Base-by-base conservation (phyloP, 1,140 invertebrate genomes). In the Yoshiicerus persimilis region DNA sequence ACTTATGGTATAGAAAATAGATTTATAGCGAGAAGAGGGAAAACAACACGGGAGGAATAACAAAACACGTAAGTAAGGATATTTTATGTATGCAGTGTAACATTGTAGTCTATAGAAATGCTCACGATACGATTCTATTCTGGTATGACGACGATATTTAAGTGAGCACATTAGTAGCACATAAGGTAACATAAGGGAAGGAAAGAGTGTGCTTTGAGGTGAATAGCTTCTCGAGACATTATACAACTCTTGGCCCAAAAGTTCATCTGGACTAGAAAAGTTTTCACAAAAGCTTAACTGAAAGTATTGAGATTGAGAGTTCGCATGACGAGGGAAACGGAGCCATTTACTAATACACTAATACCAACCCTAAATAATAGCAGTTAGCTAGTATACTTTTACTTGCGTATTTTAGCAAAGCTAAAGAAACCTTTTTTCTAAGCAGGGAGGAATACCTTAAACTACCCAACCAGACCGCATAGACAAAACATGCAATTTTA, bases 271-370 rank as follows among this genome's bases (percentile, higher is more conserved):
- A 10, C 36, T 36, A 36, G 16, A 80, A 80, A 80, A 32, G 30
- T 80, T 80, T 80, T 16, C 30, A 80, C 34, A 80, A 80, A 80
- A 80, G 75, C 30, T 32, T 23, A 27, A 2, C 75, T 80, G 75
- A 36, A 80, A 80, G 32, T 80, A 80, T 80, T 80, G 30, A 80
- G 75, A 80, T 80, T 80, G 75, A 80, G 75, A 80, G 75, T 80
- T 80, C 32, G 75, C 75, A 80, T 80, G 75, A 80, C 75, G 34
- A 80, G 34, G 11, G 6, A 36, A 70, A 13, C 13, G 20, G 11
- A 47, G 64, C 62, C n/a, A 66, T 32, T 30, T 77, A 20, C 13
- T 77, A 77, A 77, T 77, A 77, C 13, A 80, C 47, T 56, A n/a
- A 56, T 56, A 56, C 30, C 2, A 9, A 80, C 23, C 6, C 56